phyloP scores from a whole-genome alignment of 2,797 vertebrate genomes.

The Characodon lateralis region DNA sequence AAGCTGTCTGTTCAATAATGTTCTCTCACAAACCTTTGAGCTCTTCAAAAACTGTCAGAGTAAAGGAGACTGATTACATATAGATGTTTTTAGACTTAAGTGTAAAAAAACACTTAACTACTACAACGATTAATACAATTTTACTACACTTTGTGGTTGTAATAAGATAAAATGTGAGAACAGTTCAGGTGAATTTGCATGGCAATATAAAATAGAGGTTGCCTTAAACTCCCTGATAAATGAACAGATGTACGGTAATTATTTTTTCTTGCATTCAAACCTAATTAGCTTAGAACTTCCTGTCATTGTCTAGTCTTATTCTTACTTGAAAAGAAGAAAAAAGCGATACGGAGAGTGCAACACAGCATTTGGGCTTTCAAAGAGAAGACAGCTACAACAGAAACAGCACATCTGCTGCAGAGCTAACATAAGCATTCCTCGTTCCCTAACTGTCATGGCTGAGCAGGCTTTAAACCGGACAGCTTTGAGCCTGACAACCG shows the following conservation, averaged over 20 bases:
- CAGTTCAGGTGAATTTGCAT: background rate
- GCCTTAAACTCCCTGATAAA: background rate
- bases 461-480: constrained; percentile 62
- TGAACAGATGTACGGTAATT: background rate
- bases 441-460: constrained; percentile 58
- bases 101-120: background rate
- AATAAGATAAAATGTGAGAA: background rate
- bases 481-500: constrained; percentile 49
- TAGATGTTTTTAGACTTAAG: background rate
- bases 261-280: background rate
- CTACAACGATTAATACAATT: background rate
- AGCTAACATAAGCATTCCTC: constrained; percentile 52
- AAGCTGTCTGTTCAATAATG: no score
- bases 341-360: constrained; percentile 21
- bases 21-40: background rate
- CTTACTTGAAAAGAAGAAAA: constrained; percentile 9
- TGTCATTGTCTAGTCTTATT: constrained; percentile 23
- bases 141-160: background rate
- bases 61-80: background rate
- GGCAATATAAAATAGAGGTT: background rate
- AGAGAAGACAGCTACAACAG: constrained; percentile 63
- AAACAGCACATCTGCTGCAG: constrained; percentile 68
- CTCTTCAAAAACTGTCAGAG: background rate
- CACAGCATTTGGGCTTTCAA: constrained; percentile 46
- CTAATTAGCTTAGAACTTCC: constrained; percentile 5